Conservation (phyloP, 1,140 invertebrate genomes). For the Pissodes strobi region DNA sequence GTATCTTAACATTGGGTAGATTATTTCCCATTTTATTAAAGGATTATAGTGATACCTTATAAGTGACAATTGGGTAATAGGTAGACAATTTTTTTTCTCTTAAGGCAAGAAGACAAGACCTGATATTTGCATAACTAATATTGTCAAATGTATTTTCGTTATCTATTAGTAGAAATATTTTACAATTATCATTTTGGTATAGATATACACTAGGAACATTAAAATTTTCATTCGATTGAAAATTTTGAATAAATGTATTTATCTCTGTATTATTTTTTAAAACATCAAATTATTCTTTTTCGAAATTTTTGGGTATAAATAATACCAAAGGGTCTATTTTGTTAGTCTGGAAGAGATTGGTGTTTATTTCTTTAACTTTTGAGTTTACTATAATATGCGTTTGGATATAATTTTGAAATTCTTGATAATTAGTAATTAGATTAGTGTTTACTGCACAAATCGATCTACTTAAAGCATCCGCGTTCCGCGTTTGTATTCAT, state of each 20-base stretch:
- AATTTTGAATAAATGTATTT: background rate
- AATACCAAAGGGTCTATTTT: background rate
- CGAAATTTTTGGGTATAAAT: slow-evolving; percentile 17
- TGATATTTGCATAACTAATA: background rate
- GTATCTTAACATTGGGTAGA: background rate
- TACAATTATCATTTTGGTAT: background rate
- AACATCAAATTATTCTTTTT: background rate
- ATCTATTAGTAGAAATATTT: background rate
- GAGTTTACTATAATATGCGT: background rate
- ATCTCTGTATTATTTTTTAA: background rate
- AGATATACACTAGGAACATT: background rate
- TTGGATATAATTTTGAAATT: background rate
- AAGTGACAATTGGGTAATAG: background rate
- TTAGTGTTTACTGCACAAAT: background rate
- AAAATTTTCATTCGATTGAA: background rate
- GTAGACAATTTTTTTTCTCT: background rate
- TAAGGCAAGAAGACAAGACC: background rate
- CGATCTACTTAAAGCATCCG: slow-evolving; percentile 39
- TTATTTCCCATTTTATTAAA: background rate
- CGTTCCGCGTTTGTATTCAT: slow-evolving; percentile 31
- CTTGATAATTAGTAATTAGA: too few species aligned
- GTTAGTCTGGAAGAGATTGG: background rate
- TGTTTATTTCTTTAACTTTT: background rate
- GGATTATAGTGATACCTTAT: background rate
- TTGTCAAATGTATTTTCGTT: background rate